Base-by-base conservation (phyloP, 2,113 vertebrate species). In the Silurus glanis region DNA sequence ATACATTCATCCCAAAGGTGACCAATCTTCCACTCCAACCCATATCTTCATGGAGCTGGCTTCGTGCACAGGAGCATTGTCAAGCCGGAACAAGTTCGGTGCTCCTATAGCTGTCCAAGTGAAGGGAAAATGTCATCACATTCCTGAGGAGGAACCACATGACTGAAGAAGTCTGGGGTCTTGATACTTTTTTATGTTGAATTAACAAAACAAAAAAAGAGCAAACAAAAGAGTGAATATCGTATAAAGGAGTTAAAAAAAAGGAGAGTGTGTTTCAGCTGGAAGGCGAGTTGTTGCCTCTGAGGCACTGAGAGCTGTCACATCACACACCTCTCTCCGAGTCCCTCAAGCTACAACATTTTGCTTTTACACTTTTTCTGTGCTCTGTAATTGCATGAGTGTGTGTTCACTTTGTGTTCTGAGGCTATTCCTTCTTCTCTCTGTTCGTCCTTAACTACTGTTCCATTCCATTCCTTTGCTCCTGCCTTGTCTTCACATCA, bases 221-320 rank as follows among this genome's bases (percentile, higher is more conserved):
- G 6, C 25, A 9, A 56, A 79, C 23, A 21, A 79, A 58, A 37
- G 13, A 78, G 1, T 45, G 9, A 80, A 59, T 59, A 9, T 1
- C 17, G 2, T 45, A 58, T 45, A 58, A 23, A 80, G 28, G 55
- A 37, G 16, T 19, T 6, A 37, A 80, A 71, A 67, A 67, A 59
- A 45, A 16, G 13, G 23, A 25, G 5, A 14, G 23, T 25, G 51
- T 13, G 23, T 76, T 76, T 76, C 16, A 25, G 23, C 23, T 25
- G 13, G 55, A 59, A 58, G 16, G n/a, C 78, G 21, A 80, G 78
- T 28, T 79, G 75, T 79, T 58, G 53, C 76, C 76, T 79, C 53
- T 28, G 76, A 79, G 76, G 8, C 55, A 19, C 14, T 28, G 76
- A 79, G 76, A 37, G 76, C 76, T 79, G 76, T 79, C 78, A 80